These are phyloP conservation scores for Aplysia californica DNA, from an alignment of 1,140 invertebrate genomes.

Conservation along the genomic window DNA sequence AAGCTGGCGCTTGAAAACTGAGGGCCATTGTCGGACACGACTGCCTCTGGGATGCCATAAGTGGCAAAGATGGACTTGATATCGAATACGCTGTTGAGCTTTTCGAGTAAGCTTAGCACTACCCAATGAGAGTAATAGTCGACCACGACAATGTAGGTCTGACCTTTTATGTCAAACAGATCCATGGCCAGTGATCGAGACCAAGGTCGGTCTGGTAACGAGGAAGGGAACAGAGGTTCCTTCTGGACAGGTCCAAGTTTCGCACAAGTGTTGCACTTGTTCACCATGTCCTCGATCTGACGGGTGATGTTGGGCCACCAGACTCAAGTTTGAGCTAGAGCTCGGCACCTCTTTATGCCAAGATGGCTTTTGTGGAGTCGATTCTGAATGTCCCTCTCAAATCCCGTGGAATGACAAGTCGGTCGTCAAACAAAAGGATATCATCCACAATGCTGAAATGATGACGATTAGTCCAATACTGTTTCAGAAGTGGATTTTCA, in stretches of 20 bases:
- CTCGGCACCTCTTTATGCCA: background rate
- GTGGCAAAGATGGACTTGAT: conserved; percentile 41
- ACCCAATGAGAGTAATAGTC: conserved; percentile 40
- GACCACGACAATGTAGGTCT: conserved; percentile 30
- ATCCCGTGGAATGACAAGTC: background rate
- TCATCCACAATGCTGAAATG: background rate
- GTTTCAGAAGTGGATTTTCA: background rate
- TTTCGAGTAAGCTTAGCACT: conserved; percentile 22
- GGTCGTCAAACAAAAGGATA: background rate
- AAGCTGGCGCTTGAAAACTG: conserved; percentile 44
- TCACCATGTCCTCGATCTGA: background rate
- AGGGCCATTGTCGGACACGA: conserved; percentile 44
- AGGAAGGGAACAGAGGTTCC: background rate
- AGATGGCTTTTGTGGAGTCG: background rate
- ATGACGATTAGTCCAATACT: background rate
- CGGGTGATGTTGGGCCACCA: background rate
- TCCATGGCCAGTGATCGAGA: conserved; percentile 28
- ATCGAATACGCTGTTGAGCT: conserved; percentile 22
- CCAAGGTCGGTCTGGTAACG: conserved; percentile 14
- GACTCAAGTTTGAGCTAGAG: background rate
- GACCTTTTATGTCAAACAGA: conserved; percentile 16
- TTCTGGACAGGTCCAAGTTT: background rate
- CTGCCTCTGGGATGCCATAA: conserved; percentile 37
- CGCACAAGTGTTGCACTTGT: background rate
- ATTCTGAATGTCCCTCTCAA: background rate